A percentile compares a stretch with the other conserved stretches of the same genome.
Conservation (phyloP, 2,888 invertebrate genomes). For the Acronicta alni region DNA sequence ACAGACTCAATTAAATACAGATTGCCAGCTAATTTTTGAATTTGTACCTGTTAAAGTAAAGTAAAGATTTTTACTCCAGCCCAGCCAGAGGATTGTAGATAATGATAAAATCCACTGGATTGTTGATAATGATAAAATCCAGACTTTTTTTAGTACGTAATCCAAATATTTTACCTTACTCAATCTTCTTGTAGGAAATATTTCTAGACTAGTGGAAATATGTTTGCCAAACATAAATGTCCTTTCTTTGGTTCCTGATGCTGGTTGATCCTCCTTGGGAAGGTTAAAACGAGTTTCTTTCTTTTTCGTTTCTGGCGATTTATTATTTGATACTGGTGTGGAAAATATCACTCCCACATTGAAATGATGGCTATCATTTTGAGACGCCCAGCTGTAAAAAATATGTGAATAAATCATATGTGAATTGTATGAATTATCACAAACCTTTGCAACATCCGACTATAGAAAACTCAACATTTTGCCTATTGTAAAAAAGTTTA, state of each 20-base stretch:
- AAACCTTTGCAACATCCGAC: background rate
- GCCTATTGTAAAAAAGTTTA: too few species aligned
- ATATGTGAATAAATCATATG: too few species aligned
- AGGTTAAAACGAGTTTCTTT: constrained; percentile 91
- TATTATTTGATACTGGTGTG: constrained; percentile 91
- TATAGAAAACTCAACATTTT: too few species aligned
- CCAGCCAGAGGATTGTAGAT: too few species aligned
- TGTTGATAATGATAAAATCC: too few species aligned
- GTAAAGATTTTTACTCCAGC: too few species aligned
- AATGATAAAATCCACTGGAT: too few species aligned
- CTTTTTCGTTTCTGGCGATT: constrained; percentile 80
- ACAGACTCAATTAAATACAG: background rate
- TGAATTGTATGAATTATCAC: too few species aligned
- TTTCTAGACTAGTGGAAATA: constrained; percentile 86
- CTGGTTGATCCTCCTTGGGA: constrained; percentile 83
- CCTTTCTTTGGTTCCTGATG: constrained; percentile 79
- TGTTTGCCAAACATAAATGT: constrained; percentile 81
- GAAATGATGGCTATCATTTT: constrained; percentile 89
- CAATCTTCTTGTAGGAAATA: constrained; percentile 84
- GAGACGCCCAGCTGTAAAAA: constrained; percentile 87
- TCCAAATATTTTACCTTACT: constrained; percentile 80
- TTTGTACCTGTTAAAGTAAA: too few species aligned
- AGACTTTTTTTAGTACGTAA: too few species aligned
- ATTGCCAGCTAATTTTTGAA: too few species aligned
- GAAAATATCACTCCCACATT: constrained; percentile 93